These are phyloP conservation scores for Gambusia holbrooki DNA, from an alignment of 2,113 vertebrate species.

Conservation along the genomic window DNA sequence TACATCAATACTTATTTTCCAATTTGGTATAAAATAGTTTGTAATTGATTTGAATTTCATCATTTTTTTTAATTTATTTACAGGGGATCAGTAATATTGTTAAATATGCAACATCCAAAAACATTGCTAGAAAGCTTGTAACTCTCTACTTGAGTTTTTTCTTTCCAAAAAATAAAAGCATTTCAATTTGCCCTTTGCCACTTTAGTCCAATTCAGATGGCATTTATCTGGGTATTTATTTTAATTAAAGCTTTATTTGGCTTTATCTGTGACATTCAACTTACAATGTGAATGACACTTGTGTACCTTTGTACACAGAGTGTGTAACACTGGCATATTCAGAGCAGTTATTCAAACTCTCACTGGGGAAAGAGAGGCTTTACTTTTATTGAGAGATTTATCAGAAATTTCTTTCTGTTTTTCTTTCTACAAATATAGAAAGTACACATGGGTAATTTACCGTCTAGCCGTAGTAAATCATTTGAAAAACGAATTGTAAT, in stretches of 20 bases:
- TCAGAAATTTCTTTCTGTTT: no score
- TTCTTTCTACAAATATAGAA: neutral
- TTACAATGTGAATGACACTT: neutral
- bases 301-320: neutral
- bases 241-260: neutral
- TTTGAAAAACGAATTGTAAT: conserved; percentile 17
- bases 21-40: no score
- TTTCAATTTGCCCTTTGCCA: no score
- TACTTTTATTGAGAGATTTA: no score
- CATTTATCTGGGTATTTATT: neutral
- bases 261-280: neutral
- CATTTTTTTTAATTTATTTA: no score
- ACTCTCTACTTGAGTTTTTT: no score
- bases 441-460: conserved; percentile 5
- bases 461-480: conserved; percentile 22
- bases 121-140: no score
- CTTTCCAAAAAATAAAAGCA: no score
- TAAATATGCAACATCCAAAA: no score
- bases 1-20: no score
- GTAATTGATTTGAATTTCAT: no score
- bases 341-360: neutral
- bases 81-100: no score
- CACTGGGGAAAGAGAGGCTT: neutral
- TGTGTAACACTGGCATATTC: neutral
- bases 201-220: neutral